Evolutionary conservation across 2,888 invertebrate species (phyloP), one percentile per base, ranked within the genome.

Genomic region (Leptura quadrifasciata): DNA sequence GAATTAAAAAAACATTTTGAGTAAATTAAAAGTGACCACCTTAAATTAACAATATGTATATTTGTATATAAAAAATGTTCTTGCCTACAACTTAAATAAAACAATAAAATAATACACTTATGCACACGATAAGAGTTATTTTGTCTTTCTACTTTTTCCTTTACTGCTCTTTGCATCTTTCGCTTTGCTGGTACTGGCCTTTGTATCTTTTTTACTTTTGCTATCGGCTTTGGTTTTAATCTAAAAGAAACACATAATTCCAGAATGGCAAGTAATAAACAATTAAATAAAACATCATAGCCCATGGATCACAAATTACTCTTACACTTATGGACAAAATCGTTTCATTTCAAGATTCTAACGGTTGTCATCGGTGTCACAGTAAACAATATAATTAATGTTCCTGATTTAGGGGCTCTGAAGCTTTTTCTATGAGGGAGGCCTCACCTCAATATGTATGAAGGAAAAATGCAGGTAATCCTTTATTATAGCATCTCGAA

Each of bases 181-280:
- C 10, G 52, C 73, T 67, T 78, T 81, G 57, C 80, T 79, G 0
- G 76, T 57, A 55, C 75, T 52, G 39, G 79, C 74, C 61, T 80
- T 77, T 5, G 15, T 67, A 10, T 73, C 72, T 58, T 71, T 77
- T 68, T 79, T 77, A 21, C 27, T 58, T 67, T 76, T 71, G 27
- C 52, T 71, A 6, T 75, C 65, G 4, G 67, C 39, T 75, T 75
- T 77, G 21, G 68, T 71, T 54, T 78, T 80, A 15, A 80, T 70
- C 80, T 80, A 21, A 58, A 76, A 77, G 15, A 52, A 67, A 63
- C 52, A 61, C 15, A 54, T 5, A 5, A 55, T 20, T 18, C 3
- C 2, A 55, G 20, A 55, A 9, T 55, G 3, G 20, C 10, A 9
- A 18, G 55, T 10, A 55, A 55, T 9, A 55, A 8, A 17, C 17